phyloP scores from a whole-genome alignment of 2,797 vertebrate genomes.

The Fratercula arctica region DNA sequence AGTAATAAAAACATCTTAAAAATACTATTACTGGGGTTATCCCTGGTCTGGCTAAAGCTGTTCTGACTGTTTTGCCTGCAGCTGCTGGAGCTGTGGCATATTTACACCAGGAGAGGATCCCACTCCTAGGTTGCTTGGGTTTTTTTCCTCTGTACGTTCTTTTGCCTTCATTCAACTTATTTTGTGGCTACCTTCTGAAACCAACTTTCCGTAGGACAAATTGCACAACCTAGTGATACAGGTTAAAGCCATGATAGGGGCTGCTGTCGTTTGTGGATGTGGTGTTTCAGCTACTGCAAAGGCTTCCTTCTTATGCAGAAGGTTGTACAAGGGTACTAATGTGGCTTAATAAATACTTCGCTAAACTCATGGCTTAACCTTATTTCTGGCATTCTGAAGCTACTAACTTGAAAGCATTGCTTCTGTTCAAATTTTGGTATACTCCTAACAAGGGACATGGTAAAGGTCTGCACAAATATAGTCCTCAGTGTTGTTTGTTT shows the following conservation, averaged over 20 bases:
- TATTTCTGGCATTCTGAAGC: slow-evolving; percentile 39
- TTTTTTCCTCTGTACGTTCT: background rate
- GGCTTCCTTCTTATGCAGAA: background rate
- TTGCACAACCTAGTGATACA: background rate
- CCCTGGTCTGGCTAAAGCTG: background rate
- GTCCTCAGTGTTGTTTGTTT: slow-evolving; percentile 47
- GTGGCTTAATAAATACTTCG: background rate
- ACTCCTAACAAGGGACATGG: background rate
- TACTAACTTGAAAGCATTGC: slow-evolving; percentile 34
- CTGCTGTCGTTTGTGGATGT: background rate
- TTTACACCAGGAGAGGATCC: background rate
- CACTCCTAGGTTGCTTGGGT: background rate
- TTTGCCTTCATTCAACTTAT: background rate
- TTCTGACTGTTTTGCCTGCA: background rate
- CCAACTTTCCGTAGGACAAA: background rate
- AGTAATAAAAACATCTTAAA: background rate
- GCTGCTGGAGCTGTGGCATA: background rate
- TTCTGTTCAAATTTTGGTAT: background rate
- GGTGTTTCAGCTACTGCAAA: background rate
- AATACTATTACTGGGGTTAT: background rate
- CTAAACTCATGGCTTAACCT: slow-evolving; percentile 14
- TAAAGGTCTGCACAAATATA: background rate
- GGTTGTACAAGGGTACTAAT: background rate
- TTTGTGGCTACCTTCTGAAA: background rate
- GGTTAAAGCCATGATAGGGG: background rate